Base-by-base conservation (phyloP, 1,140 invertebrate species). In the Paracyclopina nana region DNA sequence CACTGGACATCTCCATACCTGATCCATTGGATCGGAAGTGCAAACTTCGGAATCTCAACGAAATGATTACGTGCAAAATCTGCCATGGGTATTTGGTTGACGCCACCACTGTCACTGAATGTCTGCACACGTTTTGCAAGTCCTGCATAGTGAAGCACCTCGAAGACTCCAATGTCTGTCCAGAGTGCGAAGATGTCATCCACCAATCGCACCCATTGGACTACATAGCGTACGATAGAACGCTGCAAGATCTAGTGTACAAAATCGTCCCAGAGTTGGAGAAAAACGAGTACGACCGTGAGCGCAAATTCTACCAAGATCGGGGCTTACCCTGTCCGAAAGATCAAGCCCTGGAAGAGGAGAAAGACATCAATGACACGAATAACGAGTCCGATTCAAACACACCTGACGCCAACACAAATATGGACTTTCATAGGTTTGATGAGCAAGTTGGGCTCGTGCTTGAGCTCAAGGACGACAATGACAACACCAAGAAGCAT, bases 211-310 rank as follows among this genome's bases (percentile, higher is more conserved):
- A 96, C 70, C 90, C 90, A 12, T 68, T 95, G 31, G 83, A 94
- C 60, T 92, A 95, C 60, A 91, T 96, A 57, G 90, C 86, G 63
- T 91, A 92, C 68, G 92, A 97, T 68, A 73, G 91, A 57, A 96
- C 90, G 53, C 86, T 97, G 82, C 92, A 97, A 67, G 90, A 96
- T 70, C 91, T 97, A 67, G 90, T 96, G 44, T 95, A 91, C 68
- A 96, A 96, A 74, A 67, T 92, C 56, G 86, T 92, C 55, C 86
- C 86, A 53, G 77, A 87, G 61, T 69, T 92, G 55, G 84, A 91
- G 68, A 79, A 83, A 66, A 80, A 82, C 84, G 68, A 69, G 70
- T 68, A 42, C 31, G 57, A 79, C 61, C 67, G 82, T 31, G 85
- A 88, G 63, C 69, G 80, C 59, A 81, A 85, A 58, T 90, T 88